Conservation (phyloP, 1,140 invertebrate species). For the Brachionus plicatilis region DNA sequence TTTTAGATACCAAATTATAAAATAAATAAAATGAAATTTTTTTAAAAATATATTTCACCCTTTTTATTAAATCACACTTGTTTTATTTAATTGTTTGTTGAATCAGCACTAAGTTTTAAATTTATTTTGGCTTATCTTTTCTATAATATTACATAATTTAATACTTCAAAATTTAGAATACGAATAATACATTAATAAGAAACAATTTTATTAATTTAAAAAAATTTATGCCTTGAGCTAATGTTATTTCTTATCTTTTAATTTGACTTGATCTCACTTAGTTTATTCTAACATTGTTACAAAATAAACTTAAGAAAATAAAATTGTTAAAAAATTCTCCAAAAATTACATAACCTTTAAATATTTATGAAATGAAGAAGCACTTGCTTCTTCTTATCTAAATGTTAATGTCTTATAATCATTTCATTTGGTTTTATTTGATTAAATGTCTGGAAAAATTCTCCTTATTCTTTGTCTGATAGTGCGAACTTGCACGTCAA, state of each 20-base stretch:
- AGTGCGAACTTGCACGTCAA: not conserved
- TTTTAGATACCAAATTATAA: conserved; percentile 31
- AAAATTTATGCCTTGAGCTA: not conserved
- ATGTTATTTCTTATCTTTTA: not conserved
- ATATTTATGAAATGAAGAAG: not conserved
- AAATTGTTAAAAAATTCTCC: not conserved
- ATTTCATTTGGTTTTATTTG: not conserved
- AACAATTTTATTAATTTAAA: not conserved
- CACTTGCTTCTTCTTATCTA: not conserved
- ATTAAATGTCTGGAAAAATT: not conserved
- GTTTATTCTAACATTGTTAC: not conserved
- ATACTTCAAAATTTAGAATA: not conserved
- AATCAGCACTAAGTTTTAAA: not conserved
- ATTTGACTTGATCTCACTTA: not conserved
- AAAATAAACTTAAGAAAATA: not conserved
- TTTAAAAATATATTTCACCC: not conserved
- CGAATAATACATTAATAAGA: not conserved
- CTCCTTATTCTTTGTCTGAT: not conserved
- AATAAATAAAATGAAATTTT: not conserved
- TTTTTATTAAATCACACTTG: not conserved
- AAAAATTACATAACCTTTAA: not conserved
- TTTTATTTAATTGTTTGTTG: not conserved
- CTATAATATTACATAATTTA: not conserved
- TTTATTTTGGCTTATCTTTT: not conserved
- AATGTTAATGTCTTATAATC: not conserved